phyloP scores from a whole-genome alignment of 2,888 invertebrate species.

The Megamerina dolium region DNA sequence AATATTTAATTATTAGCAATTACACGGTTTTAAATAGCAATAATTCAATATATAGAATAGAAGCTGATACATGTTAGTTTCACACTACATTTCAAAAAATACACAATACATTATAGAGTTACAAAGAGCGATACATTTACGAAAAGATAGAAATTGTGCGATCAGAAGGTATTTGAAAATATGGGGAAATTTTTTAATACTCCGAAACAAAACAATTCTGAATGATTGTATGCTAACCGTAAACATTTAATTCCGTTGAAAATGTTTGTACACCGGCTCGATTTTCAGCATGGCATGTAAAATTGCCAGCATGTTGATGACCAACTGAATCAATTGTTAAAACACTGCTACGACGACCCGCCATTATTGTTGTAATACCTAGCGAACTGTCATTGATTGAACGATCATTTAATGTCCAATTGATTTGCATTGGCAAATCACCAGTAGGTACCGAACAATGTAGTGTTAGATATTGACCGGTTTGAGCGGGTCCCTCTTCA shows the following conservation, averaged over 20 bases:
- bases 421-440: conserved; percentile 71
- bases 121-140: too few species aligned
- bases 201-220: too few species aligned
- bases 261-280: conserved; percentile 63
- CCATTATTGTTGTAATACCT: conserved; percentile 53
- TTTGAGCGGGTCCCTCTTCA: conserved; percentile 67
- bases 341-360: conserved; percentile 55
- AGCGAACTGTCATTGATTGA: conserved; percentile 58
- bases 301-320: conserved; percentile 66
- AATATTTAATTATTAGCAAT: too few species aligned
- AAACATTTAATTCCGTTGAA: conserved; percentile 64
- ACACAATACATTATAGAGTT: too few species aligned
- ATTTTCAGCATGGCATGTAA: conserved; percentile 69
- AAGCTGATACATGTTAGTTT: too few species aligned
- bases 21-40: too few species aligned
- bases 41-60: too few species aligned
- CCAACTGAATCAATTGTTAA: conserved; percentile 60
- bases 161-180: too few species aligned
- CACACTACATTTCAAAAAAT: too few species aligned
- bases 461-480: conserved; percentile 62
- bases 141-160: too few species aligned
- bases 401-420: conserved; percentile 64
- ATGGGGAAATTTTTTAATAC: too few species aligned
- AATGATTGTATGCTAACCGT: conserved; percentile 63
- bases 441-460: conserved; percentile 70